Conservation (phyloP, 2,888 invertebrate species). For the Eulithis prunata region DNA sequence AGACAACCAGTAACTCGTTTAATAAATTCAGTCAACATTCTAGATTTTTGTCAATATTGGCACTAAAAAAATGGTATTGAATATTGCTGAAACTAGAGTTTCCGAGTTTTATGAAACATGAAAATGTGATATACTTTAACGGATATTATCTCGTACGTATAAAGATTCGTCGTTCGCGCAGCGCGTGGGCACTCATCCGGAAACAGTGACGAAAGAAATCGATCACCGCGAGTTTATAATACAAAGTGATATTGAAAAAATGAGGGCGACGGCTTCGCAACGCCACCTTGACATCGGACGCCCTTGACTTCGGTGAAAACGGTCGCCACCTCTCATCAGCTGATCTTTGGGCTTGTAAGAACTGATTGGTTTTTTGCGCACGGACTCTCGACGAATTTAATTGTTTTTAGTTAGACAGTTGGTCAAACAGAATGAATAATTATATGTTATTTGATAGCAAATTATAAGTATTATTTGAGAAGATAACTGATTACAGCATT, state of each 20-base stretch:
- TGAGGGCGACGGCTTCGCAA: slow-evolving; percentile 74
- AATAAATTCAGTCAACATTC: slow-evolving; percentile 1
- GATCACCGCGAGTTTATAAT: slow-evolving; percentile 70
- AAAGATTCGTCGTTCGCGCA: slow-evolving; percentile 31
- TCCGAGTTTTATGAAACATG: not conserved
- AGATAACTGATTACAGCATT: no score
- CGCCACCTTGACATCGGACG: slow-evolving; percentile 72
- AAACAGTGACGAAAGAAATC: slow-evolving; percentile 74
- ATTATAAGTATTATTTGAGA: no score
- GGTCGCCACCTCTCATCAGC: slow-evolving; percentile 51
- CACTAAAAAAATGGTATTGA: not conserved
- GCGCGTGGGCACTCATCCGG: slow-evolving; percentile 66
- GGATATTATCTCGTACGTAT: not conserved
- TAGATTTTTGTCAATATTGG: not conserved
- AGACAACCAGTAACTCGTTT: not conserved
- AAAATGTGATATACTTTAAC: not conserved
- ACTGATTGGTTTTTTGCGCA: slow-evolving; percentile 24
- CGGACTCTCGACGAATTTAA: slow-evolving; percentile 7
- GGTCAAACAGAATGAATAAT: slow-evolving; percentile 13
- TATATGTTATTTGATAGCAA: not conserved
- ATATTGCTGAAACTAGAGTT: not conserved
- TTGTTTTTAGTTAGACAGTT: slow-evolving; percentile 1
- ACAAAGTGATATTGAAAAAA: slow-evolving; percentile 68
- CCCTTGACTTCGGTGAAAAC: slow-evolving; percentile 81
- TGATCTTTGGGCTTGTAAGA: slow-evolving; percentile 30